Conservation (phyloP, 1,140 invertebrate genomes). For the Arctopsyche grandis region DNA sequence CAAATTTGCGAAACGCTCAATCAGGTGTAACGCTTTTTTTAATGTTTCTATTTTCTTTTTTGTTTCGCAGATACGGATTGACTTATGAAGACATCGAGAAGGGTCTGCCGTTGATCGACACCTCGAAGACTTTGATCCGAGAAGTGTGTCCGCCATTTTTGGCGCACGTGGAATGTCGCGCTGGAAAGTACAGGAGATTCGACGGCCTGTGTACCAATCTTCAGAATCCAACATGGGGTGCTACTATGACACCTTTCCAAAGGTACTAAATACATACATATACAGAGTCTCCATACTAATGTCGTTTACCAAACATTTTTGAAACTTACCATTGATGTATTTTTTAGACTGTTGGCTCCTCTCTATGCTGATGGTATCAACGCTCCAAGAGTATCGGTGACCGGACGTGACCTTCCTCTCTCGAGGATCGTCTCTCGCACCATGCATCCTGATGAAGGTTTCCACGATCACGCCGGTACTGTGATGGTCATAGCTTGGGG, state of each 20-base stretch:
- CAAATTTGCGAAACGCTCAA: slow-evolving; percentile 20
- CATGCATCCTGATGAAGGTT: slow-evolving; percentile 91
- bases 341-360: slow-evolving; percentile 76
- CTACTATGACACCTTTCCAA: slow-evolving; percentile 84
- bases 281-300: neutral
- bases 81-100: slow-evolving; percentile 88
- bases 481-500: slow-evolving; percentile 95
- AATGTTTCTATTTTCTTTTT: neutral
- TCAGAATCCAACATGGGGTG: slow-evolving; percentile 90
- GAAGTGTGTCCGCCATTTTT: slow-evolving; percentile 90
- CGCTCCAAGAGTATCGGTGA: slow-evolving; percentile 79
- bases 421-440: slow-evolving; percentile 87
- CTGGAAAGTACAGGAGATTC: slow-evolving; percentile 89
- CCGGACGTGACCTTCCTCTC: slow-evolving; percentile 79
- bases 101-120: slow-evolving; percentile 88
- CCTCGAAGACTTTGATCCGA: slow-evolving; percentile 85
- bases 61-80: slow-evolving; percentile 77
- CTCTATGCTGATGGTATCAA: slow-evolving; percentile 85
- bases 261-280: too few species aligned
- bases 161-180: slow-evolving; percentile 85
- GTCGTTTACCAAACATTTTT: slow-evolving; percentile 7
- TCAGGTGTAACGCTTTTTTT: neutral
- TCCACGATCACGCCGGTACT: slow-evolving; percentile 92
- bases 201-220: slow-evolving; percentile 95
- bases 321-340: neutral